Percentiles rank a stretch among this genome's conserved stretches.
Evolutionary conservation across 2,113 vertebrate species (phyloP).

Genomic region (Malurus elegans): DNA sequence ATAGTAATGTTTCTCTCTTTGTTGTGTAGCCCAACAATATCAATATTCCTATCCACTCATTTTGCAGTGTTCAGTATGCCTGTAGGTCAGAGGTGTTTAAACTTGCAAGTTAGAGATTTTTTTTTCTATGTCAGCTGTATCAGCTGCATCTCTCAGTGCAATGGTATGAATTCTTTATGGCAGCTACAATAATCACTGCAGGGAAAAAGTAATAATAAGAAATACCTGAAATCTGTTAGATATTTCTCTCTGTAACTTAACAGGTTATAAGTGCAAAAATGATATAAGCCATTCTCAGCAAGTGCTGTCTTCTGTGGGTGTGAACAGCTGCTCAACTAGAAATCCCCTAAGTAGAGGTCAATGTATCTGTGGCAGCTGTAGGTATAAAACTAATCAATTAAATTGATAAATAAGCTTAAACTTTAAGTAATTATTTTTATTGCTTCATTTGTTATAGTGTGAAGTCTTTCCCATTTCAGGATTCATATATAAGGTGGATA

Average conservation of each 20-base stretch:
- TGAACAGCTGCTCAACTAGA: neutral
- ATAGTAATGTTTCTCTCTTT: neutral
- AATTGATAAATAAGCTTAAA: neutral
- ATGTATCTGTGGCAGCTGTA: neutral
- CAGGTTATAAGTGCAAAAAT: neutral
- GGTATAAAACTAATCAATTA: neutral
- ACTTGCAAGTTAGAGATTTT: neutral
- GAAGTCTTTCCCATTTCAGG: neutral
- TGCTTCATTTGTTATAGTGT: neutral
- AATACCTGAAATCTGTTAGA: neutral
- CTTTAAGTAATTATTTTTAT: neutral
- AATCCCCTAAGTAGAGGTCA: neutral
- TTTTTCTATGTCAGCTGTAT: neutral
- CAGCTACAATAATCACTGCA: neutral
- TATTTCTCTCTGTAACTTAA: neutral
- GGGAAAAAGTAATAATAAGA: neutral
- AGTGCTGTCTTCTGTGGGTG: neutral
- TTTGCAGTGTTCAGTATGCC: neutral
- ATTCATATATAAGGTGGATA: neutral
- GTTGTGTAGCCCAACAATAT: neutral
- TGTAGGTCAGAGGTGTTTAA: neutral
- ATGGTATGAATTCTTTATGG: neutral
- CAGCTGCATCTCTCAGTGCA: neutral
- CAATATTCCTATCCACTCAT: neutral
- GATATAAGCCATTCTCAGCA: neutral